These are phyloP conservation scores for Abrostola tripartita DNA, from an alignment of 2,888 invertebrate genomes.

Conservation along the genomic window DNA sequence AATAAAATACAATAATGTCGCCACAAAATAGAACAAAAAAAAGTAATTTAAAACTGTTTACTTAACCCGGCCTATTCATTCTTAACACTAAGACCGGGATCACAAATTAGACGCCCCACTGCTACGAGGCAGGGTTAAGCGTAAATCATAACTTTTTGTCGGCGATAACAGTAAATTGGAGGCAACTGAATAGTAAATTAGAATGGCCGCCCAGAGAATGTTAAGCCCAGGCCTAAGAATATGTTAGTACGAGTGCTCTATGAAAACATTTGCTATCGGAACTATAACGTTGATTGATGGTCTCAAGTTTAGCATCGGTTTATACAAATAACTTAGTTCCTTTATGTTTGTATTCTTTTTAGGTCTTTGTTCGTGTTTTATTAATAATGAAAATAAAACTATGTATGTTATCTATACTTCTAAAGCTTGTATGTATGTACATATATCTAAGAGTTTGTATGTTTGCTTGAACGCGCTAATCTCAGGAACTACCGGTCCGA, in stretches of 20 bases:
- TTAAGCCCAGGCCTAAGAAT: slow-evolving; percentile 14
- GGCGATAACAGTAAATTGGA: slow-evolving; percentile 72
- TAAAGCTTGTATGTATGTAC: no score
- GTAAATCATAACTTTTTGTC: slow-evolving; percentile 73
- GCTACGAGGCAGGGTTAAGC: slow-evolving; percentile 43
- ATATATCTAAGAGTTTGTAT: no score
- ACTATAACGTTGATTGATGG: no score
- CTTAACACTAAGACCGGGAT: slow-evolving; percentile 30
- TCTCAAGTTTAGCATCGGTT: no score
- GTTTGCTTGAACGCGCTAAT: no score
- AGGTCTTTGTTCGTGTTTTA: no score
- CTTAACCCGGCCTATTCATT: slow-evolving; percentile 5
- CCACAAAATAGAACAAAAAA: slow-evolving; percentile 12
- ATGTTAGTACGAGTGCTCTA: neutral
- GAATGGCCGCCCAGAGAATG: slow-evolving; percentile 23
- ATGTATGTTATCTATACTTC: no score
- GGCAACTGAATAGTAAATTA: slow-evolving; percentile 57
- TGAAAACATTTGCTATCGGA: neutral
- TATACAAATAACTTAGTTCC: no score
- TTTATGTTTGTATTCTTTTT: no score
- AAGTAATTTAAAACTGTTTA: slow-evolving; percentile 19
- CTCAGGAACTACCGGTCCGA: no score
- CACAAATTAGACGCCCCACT: slow-evolving; percentile 55
- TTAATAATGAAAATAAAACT: no score
- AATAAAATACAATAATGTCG: slow-evolving; percentile 12